Conservation (phyloP, 2,797 vertebrate species). For the Muscicapa striata region DNA sequence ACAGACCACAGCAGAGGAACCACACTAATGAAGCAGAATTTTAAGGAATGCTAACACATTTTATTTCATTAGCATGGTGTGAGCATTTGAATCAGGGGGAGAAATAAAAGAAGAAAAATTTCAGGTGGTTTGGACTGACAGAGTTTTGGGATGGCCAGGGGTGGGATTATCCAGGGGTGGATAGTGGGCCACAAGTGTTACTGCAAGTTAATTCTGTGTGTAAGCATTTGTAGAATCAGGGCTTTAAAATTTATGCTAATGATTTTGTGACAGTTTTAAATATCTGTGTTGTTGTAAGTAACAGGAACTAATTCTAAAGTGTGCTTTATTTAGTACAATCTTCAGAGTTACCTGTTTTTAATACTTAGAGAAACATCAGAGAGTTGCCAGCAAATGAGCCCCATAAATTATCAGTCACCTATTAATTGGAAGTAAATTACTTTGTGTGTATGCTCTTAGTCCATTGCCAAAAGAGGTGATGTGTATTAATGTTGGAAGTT, state of each 20-base stretch:
- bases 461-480: neutral
- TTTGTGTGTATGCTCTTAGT: neutral
- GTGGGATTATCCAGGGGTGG: neutral
- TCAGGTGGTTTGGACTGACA: neutral
- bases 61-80: neutral
- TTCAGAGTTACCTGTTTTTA: neutral
- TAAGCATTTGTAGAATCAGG: neutral
- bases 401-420: neutral
- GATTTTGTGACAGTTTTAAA: neutral
- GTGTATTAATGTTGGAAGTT: neutral
- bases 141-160: neutral
- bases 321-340: neutral
- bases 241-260: neutral
- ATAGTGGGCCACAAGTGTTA: neutral
- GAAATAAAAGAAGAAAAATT: neutral
- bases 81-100: neutral
- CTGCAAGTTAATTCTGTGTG: fast-evolving
- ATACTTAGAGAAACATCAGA: neutral
- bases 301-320: neutral
- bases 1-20: neutral
- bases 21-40: neutral
- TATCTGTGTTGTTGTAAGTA: neutral
- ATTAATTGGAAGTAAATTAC: neutral
- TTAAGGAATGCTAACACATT: neutral
- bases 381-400: neutral